Evolutionary conservation across 2,888 invertebrate species (phyloP).

Genomic region (Ophioninae sp.): DNA sequence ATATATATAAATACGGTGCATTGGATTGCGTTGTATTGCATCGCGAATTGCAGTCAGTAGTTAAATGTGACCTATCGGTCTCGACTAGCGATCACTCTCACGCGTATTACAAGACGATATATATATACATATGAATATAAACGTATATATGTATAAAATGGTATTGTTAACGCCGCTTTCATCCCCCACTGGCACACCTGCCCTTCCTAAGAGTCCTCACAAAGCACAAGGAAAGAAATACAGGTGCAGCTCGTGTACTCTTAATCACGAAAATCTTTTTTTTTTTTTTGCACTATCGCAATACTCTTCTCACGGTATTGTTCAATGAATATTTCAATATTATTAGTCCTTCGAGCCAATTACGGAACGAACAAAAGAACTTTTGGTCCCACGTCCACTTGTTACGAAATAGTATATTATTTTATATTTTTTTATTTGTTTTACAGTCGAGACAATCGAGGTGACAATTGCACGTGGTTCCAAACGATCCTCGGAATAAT

Average conservation of each 20-base stretch:
- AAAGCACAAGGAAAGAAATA: slow-evolving; percentile 44
- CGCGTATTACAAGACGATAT: slow-evolving; percentile 40
- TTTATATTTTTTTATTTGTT: neutral
- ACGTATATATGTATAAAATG: neutral
- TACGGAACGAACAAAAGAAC: slow-evolving; percentile 32
- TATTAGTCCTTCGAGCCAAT: slow-evolving; percentile 31
- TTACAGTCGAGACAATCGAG: neutral
- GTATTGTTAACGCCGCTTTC: slow-evolving; percentile 11
- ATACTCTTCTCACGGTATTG: slow-evolving; percentile 44
- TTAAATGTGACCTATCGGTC: slow-evolving; percentile 62
- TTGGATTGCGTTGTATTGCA: slow-evolving; percentile 45
- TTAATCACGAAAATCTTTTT: slow-evolving; percentile 8
- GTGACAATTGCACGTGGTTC: neutral
- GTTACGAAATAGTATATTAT: neutral
- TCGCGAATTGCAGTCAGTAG: slow-evolving; percentile 56
- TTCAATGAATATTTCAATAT: slow-evolving; percentile 49
- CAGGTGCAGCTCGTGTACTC: slow-evolving; percentile 51
- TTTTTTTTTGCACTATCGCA: neutral
- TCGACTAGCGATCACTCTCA: slow-evolving; percentile 55
- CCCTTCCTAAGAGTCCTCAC: slow-evolving; percentile 38
- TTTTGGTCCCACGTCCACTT: neutral
- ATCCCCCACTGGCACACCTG: slow-evolving; percentile 14
- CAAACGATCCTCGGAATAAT: neutral
- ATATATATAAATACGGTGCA: slow-evolving; percentile 30
- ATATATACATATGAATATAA: neutral